These are phyloP conservation scores for Xenus cinereus DNA, from an alignment of 2,113 vertebrate species.

Conservation along the genomic window DNA sequence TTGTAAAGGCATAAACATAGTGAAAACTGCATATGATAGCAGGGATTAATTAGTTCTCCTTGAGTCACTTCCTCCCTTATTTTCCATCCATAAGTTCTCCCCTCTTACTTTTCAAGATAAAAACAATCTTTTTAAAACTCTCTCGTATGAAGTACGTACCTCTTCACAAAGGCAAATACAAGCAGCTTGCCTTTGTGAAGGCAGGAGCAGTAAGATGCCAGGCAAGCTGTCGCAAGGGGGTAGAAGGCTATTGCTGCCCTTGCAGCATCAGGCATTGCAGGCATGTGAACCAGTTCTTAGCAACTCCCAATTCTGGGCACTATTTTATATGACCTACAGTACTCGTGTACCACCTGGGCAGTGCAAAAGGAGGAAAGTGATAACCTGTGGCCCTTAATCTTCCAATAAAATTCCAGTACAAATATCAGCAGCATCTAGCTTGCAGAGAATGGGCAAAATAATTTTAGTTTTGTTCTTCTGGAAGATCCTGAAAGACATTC, in stretches of 20 bases:
- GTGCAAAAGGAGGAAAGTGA: neutral
- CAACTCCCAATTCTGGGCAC: neutral
- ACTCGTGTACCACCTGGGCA: too few species aligned
- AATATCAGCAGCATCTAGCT: neutral
- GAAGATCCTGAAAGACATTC: neutral
- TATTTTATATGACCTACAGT: fast-evolving
- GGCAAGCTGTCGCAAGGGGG: neutral
- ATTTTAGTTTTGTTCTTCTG: neutral
- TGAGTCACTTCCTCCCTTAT: neutral
- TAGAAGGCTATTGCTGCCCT: neutral
- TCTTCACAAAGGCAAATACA: neutral
- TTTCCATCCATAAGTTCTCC: neutral
- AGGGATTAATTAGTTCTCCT: neutral
- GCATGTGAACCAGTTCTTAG: neutral
- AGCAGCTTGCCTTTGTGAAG: too few species aligned
- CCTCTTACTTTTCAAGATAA: neutral
- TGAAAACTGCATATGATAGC: neutral
- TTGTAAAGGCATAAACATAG: neutral
- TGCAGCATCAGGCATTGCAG: neutral
- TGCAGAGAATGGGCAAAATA: neutral
- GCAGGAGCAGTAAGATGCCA: neutral
- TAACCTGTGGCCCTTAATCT: neutral
- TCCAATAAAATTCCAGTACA: neutral
- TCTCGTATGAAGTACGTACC: neutral
- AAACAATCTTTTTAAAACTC: neutral